Conservation (phyloP, 2,113 vertebrate species). For the Penelope pileata region DNA sequence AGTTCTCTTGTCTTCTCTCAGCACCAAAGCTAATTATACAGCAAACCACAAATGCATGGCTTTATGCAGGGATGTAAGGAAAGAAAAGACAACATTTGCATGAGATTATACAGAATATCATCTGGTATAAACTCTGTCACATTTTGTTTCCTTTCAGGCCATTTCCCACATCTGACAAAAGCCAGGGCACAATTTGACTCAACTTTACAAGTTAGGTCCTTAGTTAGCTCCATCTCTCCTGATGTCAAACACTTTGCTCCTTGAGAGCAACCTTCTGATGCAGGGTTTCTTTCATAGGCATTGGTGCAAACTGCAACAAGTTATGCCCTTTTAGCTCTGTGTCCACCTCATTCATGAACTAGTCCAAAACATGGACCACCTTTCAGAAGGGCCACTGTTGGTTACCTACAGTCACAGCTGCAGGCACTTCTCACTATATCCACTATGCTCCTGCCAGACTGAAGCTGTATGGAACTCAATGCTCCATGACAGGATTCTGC, state of each 20-base stretch:
- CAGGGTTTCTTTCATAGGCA: not conserved
- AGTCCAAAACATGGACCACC: not conserved
- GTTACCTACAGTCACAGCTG: not conserved
- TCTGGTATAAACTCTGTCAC: not conserved
- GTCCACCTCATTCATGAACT: not conserved
- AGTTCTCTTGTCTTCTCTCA: slow-evolving; percentile 53
- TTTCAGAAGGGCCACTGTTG: not conserved
- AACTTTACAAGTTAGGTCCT: not conserved
- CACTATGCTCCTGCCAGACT: not conserved
- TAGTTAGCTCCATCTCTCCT: not conserved
- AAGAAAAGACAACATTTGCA: slow-evolving; percentile 6
- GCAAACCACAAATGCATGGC: slow-evolving; percentile 49
- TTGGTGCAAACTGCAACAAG: not conserved
- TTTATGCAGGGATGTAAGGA: not conserved
- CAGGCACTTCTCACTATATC: fast-evolving
- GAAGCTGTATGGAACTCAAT: not conserved
- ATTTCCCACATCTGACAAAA: not conserved
- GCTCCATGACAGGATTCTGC: not conserved
- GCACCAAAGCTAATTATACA: slow-evolving; percentile 50
- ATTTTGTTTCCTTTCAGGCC: not conserved
- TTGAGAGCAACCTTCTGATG: not conserved
- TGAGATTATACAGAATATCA: not conserved
- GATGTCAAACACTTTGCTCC: not conserved
- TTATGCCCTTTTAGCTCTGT: not conserved
- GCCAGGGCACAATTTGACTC: not conserved